Percentiles rank a stretch among this genome's conserved stretches.
These are phyloP conservation scores for Siphonodentalium dalli DNA, from an alignment of 2,888 invertebrate genomes.

Conservation along the genomic window DNA sequence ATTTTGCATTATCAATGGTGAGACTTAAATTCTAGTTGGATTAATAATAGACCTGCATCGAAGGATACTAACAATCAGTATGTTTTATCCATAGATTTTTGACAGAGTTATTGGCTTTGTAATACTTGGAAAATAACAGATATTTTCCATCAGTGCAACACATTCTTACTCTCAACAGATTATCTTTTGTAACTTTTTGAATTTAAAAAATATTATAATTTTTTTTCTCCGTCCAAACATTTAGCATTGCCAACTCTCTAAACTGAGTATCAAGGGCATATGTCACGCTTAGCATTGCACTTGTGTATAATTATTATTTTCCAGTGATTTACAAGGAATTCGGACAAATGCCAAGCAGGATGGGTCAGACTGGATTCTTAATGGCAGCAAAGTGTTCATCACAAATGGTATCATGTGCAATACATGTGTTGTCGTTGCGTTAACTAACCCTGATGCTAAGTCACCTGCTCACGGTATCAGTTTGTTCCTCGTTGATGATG, in stretches of 20 bases:
- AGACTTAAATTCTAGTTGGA: no score
- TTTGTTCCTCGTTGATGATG: conserved; percentile 66
- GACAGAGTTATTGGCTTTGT: no score
- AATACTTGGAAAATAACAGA: no score
- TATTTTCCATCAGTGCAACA: no score
- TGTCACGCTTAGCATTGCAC: not conserved
- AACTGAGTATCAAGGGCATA: not conserved
- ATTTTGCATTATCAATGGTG: no score
- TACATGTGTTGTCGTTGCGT: conserved; percentile 65
- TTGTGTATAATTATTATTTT: not conserved
- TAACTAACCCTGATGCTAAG: conserved; percentile 64
- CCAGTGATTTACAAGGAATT: conserved; percentile 66
- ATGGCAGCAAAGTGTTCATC: conserved; percentile 67
- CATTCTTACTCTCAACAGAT: no score
- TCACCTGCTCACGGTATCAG: conserved; percentile 66
- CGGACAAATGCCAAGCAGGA: conserved; percentile 64
- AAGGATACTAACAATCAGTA: no score
- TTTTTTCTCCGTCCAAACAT: not conserved
- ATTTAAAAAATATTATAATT: not conserved
- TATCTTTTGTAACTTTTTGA: not conserved
- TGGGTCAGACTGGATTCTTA: conserved; percentile 66
- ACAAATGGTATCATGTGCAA: conserved; percentile 66
- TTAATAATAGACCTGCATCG: no score
- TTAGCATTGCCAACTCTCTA: not conserved
- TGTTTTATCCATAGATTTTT: no score